These are phyloP conservation scores for Ecdyonurus torrentis DNA, from an alignment of 2,888 invertebrate genomes.

Conservation along the genomic window DNA sequence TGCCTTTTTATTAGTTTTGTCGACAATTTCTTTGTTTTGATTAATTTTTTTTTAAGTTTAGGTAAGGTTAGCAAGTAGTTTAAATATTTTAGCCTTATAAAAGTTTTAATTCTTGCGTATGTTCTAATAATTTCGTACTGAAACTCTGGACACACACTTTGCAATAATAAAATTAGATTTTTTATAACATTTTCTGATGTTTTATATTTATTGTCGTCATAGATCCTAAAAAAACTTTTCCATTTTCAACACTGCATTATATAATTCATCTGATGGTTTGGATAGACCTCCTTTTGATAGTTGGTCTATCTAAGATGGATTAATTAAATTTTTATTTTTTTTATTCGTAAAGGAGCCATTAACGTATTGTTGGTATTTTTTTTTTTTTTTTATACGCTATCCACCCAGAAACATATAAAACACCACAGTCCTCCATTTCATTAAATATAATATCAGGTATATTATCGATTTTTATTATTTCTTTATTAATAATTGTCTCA, in stretches of 20 bases:
- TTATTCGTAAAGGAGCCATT: neutral
- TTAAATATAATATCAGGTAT: neutral
- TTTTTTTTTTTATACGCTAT: neutral
- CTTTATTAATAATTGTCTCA: neutral
- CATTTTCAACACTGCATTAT: neutral
- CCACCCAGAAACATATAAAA: neutral
- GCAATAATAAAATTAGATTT: neutral
- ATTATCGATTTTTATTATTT: neutral
- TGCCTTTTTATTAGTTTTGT: too few relatives aligned
- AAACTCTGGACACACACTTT: neutral
- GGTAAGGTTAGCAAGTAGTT: neutral
- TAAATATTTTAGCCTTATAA: neutral
- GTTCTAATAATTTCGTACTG: neutral
- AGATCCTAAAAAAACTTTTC: neutral
- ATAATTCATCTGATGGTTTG: neutral
- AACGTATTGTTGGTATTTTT: neutral
- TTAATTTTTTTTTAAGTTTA: neutral
- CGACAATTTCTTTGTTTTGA: too few relatives aligned
- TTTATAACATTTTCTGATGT: neutral
- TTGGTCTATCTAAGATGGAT: neutral
- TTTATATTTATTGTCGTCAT: neutral
- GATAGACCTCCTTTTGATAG: neutral
- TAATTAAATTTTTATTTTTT: neutral
- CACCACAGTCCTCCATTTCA: neutral
- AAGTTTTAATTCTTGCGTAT: neutral